These are phyloP conservation scores for Sarcophaga rosellei DNA, from an alignment of 2,888 invertebrate genomes.

Conservation along the genomic window DNA sequence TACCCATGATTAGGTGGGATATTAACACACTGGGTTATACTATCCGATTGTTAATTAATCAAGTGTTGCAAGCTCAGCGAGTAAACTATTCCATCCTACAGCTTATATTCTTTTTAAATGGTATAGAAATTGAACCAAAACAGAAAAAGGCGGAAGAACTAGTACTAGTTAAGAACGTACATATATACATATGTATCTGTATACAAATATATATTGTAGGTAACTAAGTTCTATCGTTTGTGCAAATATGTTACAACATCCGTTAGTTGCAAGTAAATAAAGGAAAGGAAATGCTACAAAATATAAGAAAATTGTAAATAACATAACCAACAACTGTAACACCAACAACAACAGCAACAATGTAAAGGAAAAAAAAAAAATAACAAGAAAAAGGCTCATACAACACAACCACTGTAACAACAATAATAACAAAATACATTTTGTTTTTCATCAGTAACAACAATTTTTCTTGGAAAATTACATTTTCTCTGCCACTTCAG, in stretches of 20 bases:
- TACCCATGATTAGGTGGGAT: no score
- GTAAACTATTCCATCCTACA: neutral
- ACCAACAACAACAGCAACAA: neutral
- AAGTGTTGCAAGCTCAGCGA: neutral
- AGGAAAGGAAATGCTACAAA: slow-evolving; percentile 64
- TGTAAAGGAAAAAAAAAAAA: slow-evolving; percentile 35
- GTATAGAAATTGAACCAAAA: slow-evolving; percentile 9
- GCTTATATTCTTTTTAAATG: neutral
- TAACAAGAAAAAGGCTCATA: slow-evolving; percentile 56
- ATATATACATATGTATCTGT: slow-evolving; percentile 1
- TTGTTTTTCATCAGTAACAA: slow-evolving; percentile 23
- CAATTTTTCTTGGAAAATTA: slow-evolving; percentile 39
- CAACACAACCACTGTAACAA: slow-evolving; percentile 4
- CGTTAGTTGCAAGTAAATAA: slow-evolving; percentile 67
- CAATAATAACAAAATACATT: slow-evolving; percentile 17
- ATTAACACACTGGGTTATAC: no score
- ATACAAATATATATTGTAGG: slow-evolving; percentile 15
- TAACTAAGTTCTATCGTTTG: slow-evolving; percentile 64
- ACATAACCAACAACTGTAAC: neutral
- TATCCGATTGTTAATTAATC: neutral
- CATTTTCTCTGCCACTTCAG: slow-evolving; percentile 41
- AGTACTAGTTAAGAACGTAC: neutral
- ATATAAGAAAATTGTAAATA: slow-evolving; percentile 66
- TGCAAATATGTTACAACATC: slow-evolving; percentile 68
- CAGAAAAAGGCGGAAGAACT: slow-evolving; percentile 15